Conservation (phyloP, 2,113 vertebrate genomes). For the Oenanthe oenanthe region DNA sequence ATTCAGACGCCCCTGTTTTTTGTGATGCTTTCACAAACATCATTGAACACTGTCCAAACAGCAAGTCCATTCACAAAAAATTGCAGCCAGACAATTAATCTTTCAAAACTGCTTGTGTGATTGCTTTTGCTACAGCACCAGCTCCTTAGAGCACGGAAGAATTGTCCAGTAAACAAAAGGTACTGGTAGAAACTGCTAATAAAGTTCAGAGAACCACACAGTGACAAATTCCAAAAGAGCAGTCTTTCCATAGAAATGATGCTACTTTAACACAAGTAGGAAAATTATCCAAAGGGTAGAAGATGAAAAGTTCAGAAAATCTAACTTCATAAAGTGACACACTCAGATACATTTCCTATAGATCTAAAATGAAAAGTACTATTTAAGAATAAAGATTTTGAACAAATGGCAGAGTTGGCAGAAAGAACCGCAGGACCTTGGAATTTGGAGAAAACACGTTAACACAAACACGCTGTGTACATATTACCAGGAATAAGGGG, state of each 20-base stretch:
- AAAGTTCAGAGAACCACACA: slow-evolving; percentile 36
- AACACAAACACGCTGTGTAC: not conserved
- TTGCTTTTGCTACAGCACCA: slow-evolving; percentile 12
- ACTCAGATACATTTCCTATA: not conserved
- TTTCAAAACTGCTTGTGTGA: slow-evolving; percentile 3
- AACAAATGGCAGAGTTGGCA: slow-evolving; percentile 27
- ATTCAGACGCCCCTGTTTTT: not conserved
- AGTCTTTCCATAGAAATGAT: not conserved
- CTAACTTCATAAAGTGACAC: not conserved
- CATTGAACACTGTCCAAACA: not conserved
- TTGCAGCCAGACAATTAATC: not conserved
- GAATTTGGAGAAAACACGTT: not conserved
- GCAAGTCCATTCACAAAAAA: slow-evolving; percentile 50
- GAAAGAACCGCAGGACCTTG: slow-evolving; percentile 14
- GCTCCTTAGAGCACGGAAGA: slow-evolving; percentile 13
- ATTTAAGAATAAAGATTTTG: slow-evolving; percentile 30
- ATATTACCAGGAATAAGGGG: not conserved
- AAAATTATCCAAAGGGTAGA: slow-evolving; percentile 27
- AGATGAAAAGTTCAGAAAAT: slow-evolving; percentile 42
- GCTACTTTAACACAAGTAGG: slow-evolving; percentile 1
- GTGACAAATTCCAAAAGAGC: slow-evolving; percentile 32
- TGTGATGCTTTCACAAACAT: not conserved
- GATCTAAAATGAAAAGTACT: slow-evolving; percentile 38
- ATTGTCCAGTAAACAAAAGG: slow-evolving; percentile 48
- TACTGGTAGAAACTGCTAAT: slow-evolving; percentile 24